Percentiles rank a stretch among this genome's conserved stretches.
phyloP scores from a whole-genome alignment of 2,888 invertebrate species.

The Trachelus stipa region DNA sequence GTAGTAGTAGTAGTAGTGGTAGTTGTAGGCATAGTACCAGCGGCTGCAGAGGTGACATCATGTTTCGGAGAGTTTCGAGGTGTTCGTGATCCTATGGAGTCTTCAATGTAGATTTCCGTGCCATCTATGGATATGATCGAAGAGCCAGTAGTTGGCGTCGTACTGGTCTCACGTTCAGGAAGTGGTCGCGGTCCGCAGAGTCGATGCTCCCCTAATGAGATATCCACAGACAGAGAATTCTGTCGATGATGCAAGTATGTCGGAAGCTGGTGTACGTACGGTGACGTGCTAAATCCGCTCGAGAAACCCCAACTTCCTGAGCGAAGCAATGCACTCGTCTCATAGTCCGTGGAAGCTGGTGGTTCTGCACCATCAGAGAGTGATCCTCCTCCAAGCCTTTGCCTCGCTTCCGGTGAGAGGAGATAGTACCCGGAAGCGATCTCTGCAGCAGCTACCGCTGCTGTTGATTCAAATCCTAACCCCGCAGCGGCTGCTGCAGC shows the following conservation, averaged over 20 bases:
- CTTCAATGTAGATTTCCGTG: background rate
- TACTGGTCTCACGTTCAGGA: too few relatives aligned
- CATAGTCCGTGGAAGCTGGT: slow-evolving; percentile 40
- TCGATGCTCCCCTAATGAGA: too few relatives aligned
- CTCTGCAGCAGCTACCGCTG: slow-evolving; percentile 55
- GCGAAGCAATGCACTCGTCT: slow-evolving; percentile 53
- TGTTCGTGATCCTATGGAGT: background rate
- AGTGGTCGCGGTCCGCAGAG: too few relatives aligned
- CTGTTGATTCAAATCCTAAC: slow-evolving; percentile 50
- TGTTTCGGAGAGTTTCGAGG: background rate
- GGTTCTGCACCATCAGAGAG: slow-evolving; percentile 13
- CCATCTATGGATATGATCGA: background rate
- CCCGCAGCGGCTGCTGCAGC: slow-evolving; percentile 37
- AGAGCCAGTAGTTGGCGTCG: background rate
- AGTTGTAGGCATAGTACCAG: slow-evolving; percentile 18
- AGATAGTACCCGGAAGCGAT: slow-evolving; percentile 61
- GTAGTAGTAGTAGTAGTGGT: slow-evolving; percentile 12
- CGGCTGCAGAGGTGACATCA: slow-evolving; percentile 11
- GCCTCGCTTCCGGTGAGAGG: slow-evolving; percentile 53
- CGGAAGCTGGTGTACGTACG: slow-evolving; percentile 53
- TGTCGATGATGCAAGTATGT: slow-evolving; percentile 39
- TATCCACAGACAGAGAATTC: background rate
- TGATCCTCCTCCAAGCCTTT: slow-evolving; percentile 46
- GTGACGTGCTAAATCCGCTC: slow-evolving; percentile 42
- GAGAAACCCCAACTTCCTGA: slow-evolving; percentile 57